Conservation (phyloP, 2,888 invertebrate species). For the Ligdia adustata region DNA sequence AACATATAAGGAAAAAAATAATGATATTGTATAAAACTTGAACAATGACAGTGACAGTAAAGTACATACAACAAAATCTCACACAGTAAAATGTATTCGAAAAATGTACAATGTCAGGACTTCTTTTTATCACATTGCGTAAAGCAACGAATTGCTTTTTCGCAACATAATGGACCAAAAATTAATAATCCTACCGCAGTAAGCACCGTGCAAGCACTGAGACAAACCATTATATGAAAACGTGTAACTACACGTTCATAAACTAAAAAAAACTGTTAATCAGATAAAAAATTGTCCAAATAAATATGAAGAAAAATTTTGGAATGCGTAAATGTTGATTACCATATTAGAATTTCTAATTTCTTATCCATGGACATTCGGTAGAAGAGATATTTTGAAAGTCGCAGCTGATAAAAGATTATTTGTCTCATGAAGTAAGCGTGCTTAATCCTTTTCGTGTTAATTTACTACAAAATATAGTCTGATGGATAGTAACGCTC, state of each 20-base stretch:
- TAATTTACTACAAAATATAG: no score
- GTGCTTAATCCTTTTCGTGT: no score
- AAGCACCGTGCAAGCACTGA: constrained; percentile 40
- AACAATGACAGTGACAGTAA: no score
- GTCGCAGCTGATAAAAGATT: constrained; percentile 5
- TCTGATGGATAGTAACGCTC: no score
- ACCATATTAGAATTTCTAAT: constrained; percentile 2
- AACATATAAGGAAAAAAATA: no score
- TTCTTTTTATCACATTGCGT: constrained; percentile 29
- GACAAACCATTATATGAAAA: constrained; percentile 48
- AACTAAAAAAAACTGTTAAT: no score
- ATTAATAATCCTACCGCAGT: constrained; percentile 43
- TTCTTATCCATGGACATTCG: constrained; percentile 9
- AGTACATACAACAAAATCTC: no score
- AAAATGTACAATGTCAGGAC: no score
- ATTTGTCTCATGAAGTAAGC: constrained; percentile 8
- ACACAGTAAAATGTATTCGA: no score
- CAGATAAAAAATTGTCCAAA: neutral
- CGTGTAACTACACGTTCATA: neutral
- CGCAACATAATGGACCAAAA: constrained; percentile 49
- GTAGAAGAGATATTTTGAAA: constrained; percentile 7
- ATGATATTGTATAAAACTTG: no score
- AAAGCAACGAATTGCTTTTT: constrained; percentile 44
- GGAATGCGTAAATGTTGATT: neutral
- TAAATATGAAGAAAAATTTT: neutral